phyloP scores from a whole-genome alignment of 2,888 invertebrate genomes.

The Sclerodermus sp. region DNA sequence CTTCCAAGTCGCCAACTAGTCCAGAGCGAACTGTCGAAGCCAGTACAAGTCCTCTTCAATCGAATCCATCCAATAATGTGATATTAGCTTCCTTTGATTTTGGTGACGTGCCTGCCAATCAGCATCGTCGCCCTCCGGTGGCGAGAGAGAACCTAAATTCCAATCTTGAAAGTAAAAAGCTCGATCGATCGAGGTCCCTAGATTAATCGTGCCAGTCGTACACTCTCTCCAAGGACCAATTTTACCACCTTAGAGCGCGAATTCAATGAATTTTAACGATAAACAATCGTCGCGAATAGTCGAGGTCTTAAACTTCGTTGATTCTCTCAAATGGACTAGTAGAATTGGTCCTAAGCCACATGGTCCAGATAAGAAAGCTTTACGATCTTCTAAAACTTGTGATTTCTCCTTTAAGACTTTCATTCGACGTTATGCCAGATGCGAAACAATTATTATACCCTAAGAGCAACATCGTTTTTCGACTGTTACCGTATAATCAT shows the following conservation, averaged over 20 bases:
- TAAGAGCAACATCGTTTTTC: neutral
- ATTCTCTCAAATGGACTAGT: no score
- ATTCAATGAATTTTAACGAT: no score
- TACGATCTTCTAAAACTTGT: neutral
- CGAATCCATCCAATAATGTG: conserved; percentile 57
- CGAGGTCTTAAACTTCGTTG: no score
- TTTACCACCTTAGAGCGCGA: no score
- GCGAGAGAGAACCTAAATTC: conserved; percentile 31
- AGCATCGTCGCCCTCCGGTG: conserved; percentile 16
- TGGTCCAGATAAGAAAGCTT: neutral
- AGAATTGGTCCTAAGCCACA: neutral
- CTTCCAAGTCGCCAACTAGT: neutral
- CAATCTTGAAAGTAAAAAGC: conserved; percentile 55
- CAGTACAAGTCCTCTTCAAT: conserved; percentile 29
- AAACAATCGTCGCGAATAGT: no score
- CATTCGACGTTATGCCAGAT: no score
- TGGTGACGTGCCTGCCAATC: conserved; percentile 24
- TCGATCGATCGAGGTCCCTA: conserved; percentile 53
- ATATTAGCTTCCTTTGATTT: conserved; percentile 51
- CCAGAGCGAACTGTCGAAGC: conserved; percentile 6
- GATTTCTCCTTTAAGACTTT: neutral
- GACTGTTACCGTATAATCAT: neutral
- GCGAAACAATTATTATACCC: neutral
- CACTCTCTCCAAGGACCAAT: neutral
- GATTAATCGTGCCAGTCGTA: conserved; percentile 36